Percentiles rank a stretch among this genome's conserved stretches.
These are phyloP conservation scores for Helicoverpa armigera DNA, from an alignment of 1,140 invertebrate genomes.

Conservation along the genomic window DNA sequence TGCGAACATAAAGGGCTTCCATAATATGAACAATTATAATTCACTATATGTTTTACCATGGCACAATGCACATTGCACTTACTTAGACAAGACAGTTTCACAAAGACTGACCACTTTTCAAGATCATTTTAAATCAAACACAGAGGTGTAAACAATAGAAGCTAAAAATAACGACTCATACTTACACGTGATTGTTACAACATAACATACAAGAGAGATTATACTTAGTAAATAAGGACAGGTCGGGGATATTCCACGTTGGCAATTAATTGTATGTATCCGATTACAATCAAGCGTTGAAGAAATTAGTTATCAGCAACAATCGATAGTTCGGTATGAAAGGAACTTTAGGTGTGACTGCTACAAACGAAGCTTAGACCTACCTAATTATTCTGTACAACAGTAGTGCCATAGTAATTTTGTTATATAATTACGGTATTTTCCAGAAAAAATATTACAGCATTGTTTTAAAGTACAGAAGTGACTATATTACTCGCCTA, in stretches of 20 bases:
- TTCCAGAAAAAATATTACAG: slow-evolving; percentile 6
- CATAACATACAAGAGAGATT: slow-evolving; percentile 29
- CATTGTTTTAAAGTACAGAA: slow-evolving; percentile 3
- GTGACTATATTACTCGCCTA: not conserved
- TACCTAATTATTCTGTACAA: not conserved
- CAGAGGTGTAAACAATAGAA: slow-evolving; percentile 24
- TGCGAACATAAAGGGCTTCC: slow-evolving; percentile 68
- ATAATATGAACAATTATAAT: slow-evolving; percentile 52
- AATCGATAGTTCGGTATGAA: slow-evolving; percentile 11
- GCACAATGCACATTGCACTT: slow-evolving; percentile 18
- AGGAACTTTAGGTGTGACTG: slow-evolving; percentile 7
- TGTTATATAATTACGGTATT: not conserved
- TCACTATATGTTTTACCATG: slow-evolving; percentile 38
- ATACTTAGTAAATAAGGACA: slow-evolving; percentile 32
- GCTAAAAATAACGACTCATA: slow-evolving; percentile 22
- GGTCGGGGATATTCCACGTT: slow-evolving; percentile 3
- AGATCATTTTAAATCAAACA: slow-evolving; percentile 21
- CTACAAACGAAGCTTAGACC: not conserved
- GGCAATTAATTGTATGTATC: slow-evolving; percentile 19
- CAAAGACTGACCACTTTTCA: slow-evolving; percentile 1
- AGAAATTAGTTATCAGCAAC: slow-evolving; percentile 11
- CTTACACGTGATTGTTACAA: slow-evolving; percentile 22
- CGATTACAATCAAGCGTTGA: slow-evolving; percentile 17
- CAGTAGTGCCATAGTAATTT: not conserved
- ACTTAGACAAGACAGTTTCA: slow-evolving; percentile 20